Percentiles rank a stretch among this genome's conserved stretches.
These are phyloP conservation scores for Triops cancriformis DNA, from an alignment of 1,140 invertebrate genomes.

Conservation along the genomic window DNA sequence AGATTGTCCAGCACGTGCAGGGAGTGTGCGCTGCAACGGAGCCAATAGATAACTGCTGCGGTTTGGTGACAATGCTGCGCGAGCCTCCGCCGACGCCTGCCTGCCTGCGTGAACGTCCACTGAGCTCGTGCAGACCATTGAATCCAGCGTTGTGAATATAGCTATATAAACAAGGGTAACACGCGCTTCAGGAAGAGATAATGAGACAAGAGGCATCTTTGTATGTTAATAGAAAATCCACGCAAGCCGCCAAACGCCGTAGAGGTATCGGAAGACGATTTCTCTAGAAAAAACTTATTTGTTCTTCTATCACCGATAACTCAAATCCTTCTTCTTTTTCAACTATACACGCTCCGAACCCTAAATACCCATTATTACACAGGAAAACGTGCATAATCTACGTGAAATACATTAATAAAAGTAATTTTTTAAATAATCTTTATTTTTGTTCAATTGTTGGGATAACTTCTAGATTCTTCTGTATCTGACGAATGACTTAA, in stretches of 20 bases:
- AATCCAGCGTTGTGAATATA: background rate
- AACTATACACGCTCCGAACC: too few relatives aligned
- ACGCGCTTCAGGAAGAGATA: background rate
- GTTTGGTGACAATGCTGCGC: background rate
- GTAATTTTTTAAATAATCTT: too few relatives aligned
- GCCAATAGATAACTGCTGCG: conserved; percentile 2
- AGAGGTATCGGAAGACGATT: background rate
- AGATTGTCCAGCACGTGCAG: background rate
- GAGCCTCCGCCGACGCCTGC: background rate
- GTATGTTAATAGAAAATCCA: background rate
- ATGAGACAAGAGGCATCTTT: background rate
- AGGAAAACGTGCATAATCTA: too few relatives aligned
- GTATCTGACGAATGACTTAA: too few relatives aligned
- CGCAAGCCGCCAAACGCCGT: background rate
- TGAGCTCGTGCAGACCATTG: background rate
- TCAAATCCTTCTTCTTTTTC: too few relatives aligned
- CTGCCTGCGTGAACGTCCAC: background rate
- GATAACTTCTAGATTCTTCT: too few relatives aligned
- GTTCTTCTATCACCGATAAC: too few relatives aligned
- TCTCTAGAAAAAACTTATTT: too few relatives aligned
- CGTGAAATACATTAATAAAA: too few relatives aligned
- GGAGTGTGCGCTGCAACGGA: conserved; percentile 4
- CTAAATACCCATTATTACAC: too few relatives aligned
- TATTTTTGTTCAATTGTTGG: too few relatives aligned
- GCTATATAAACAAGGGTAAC: background rate